Evolutionary conservation across 1,140 invertebrate species (phyloP).

Genomic region (Saccostrea echinata): DNA sequence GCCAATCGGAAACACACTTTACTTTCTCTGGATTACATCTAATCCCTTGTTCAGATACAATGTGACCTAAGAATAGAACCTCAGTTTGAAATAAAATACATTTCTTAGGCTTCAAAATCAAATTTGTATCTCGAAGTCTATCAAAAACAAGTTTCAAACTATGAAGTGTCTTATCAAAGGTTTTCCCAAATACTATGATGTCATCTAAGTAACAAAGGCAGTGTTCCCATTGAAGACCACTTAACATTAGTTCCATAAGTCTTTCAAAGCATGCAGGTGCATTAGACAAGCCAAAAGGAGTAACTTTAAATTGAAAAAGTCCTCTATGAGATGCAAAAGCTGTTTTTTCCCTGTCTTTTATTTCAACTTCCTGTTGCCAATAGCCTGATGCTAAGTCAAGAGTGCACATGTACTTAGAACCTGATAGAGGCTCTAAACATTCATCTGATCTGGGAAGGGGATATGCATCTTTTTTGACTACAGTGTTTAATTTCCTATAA

Average conservation of each 20-base stretch:
- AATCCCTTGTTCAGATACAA: too few relatives aligned
- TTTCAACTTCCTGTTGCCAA: slow-evolving; percentile 25
- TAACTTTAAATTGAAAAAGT: slow-evolving; percentile 17
- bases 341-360: too few relatives aligned
- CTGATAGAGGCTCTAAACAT: slow-evolving; percentile 12
- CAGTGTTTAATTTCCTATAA: slow-evolving; percentile 73
- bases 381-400: slow-evolving; percentile 6
- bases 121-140: slow-evolving; percentile 39
- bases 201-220: too few relatives aligned
- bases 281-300: slow-evolving; percentile 26
- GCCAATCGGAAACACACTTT: slow-evolving; percentile 42
- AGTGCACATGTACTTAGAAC: slow-evolving; percentile 8
- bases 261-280: slow-evolving; percentile 3
- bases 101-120: slow-evolving; percentile 51
- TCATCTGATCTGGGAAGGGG: slow-evolving; percentile 44
- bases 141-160: too few relatives aligned
- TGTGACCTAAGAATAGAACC: too few relatives aligned
- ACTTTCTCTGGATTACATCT: slow-evolving; percentile 48
- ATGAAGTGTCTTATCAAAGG: too few relatives aligned
- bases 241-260: slow-evolving; percentile 25
- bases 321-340: slow-evolving; percentile 16
- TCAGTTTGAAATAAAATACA: background rate
- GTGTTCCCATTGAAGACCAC: slow-evolving; percentile 34
- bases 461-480: slow-evolving; percentile 51
- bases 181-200: too few relatives aligned